A percentile compares a stretch with the other conserved stretches of the same genome.
These are phyloP conservation scores for Heterocephalus glaber DNA, from an alignment of 2,113 vertebrate species.

Conservation along the genomic window DNA sequence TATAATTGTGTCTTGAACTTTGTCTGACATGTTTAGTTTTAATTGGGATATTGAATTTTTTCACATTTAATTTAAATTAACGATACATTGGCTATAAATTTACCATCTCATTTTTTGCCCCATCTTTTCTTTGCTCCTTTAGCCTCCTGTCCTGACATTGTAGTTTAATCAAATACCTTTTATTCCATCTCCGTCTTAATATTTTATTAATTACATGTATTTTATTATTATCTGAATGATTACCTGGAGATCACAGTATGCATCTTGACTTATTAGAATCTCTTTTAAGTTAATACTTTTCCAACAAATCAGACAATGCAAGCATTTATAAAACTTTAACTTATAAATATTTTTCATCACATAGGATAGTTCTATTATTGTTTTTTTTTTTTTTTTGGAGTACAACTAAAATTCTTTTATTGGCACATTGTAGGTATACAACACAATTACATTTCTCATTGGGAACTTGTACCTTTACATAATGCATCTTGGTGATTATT, in stretches of 20 bases:
- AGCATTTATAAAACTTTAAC: constrained; percentile 29
- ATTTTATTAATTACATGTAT: not conserved
- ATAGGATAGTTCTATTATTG: not conserved
- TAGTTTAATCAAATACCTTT: constrained; percentile 28
- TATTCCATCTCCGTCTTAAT: not conserved
- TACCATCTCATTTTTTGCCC: not conserved
- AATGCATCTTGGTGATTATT: no score
- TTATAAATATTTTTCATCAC: constrained; percentile 33
- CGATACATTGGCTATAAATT: constrained; percentile 17
- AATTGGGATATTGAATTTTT: constrained; percentile 26
- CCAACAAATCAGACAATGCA: constrained; percentile 14
- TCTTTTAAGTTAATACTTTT: constrained; percentile 52
- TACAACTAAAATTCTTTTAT: no score
- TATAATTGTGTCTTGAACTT: not conserved
- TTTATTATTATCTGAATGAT: constrained; percentile 44
- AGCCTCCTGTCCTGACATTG: constrained; percentile 36
- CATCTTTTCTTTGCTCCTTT: not conserved
- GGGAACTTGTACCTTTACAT: no score
- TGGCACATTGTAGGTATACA: no score
- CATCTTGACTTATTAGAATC: constrained; percentile 1
- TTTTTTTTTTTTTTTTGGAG: no score
- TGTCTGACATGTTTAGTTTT: not conserved
- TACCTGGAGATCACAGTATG: constrained; percentile 13
- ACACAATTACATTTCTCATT: no score
- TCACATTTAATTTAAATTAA: constrained; percentile 54